A percentile compares a stretch with the other conserved stretches of the same genome.
Conservation (phyloP, 1,140 invertebrate species). For the Heliconius eleuchia region DNA sequence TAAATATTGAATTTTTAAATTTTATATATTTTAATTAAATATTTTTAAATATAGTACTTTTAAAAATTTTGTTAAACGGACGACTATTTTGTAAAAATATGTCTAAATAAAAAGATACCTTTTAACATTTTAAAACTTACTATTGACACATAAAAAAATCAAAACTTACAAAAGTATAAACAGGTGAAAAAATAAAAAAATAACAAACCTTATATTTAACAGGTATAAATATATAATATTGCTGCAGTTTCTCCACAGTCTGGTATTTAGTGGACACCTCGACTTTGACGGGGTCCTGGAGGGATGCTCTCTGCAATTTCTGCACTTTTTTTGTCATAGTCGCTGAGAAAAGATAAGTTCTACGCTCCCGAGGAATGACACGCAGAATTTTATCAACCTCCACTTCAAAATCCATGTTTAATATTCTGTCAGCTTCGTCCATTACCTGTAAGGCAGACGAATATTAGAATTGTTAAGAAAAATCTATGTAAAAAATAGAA, state of each 20-base stretch:
- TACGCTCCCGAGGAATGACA: constrained; percentile 93
- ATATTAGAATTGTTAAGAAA: background rate
- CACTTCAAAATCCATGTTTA: constrained; percentile 98
- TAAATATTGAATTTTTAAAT: too few relatives aligned
- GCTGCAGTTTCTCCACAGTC: constrained; percentile 97
- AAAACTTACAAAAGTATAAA: too few relatives aligned
- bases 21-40: too few relatives aligned
- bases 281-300: constrained; percentile 95
- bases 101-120: too few relatives aligned
- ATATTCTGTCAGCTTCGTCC: constrained; percentile 97
- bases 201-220: constrained; percentile 91
- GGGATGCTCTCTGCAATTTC: constrained; percentile 96
- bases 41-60: too few relatives aligned
- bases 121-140: too few relatives aligned
- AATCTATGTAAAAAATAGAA: background rate
- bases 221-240: constrained; percentile 98
- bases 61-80: too few relatives aligned
- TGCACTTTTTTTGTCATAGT: constrained; percentile 99
- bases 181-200: background rate
- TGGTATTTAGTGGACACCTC: constrained; percentile 98
- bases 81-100: too few relatives aligned
- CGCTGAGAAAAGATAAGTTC: constrained; percentile 96
- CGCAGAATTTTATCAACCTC: constrained; percentile 98
- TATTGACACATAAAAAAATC: too few relatives aligned
- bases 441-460: constrained; percentile 83